A percentile compares a stretch with the other conserved stretches of the same genome.
Evolutionary conservation across 2,888 invertebrate species (phyloP).

Genomic region (Antheraea yamamai): DNA sequence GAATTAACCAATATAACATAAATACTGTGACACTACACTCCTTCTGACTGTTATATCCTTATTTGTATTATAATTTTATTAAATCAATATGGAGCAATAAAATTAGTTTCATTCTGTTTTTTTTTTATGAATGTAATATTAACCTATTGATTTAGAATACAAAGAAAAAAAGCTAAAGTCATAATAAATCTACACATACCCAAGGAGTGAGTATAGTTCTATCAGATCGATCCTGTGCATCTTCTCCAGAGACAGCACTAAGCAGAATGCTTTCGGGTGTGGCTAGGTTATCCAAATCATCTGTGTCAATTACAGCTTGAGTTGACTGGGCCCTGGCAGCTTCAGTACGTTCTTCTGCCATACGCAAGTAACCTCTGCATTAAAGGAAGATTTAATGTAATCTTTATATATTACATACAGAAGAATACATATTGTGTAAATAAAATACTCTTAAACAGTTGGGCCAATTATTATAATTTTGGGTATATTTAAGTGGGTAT

Average conservation of each 20-base stretch:
- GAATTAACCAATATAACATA: too few species aligned
- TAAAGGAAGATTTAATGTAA: conserved; percentile 1
- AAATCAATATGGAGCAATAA: too few species aligned
- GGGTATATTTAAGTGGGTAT: too few species aligned
- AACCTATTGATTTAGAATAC: too few species aligned
- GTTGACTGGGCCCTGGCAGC: conserved; percentile 96
- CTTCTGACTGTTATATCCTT: too few species aligned
- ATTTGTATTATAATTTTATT: too few species aligned
- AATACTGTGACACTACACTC: too few species aligned
- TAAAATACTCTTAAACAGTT: too few species aligned
- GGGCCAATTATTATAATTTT: too few species aligned
- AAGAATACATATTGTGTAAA: too few species aligned
- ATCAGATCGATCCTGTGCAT: conserved; percentile 98
- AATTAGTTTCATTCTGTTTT: not conserved
- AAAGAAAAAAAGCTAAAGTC: too few species aligned
- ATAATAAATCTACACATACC: conserved; percentile 73
- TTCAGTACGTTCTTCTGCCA: conserved; percentile 98
- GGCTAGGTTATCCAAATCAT: conserved; percentile 98
- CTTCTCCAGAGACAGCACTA: conserved; percentile 98
- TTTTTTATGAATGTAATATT: not conserved
- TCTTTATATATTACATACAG: not conserved
- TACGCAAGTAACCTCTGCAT: conserved; percentile 91
- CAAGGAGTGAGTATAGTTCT: conserved; percentile 98
- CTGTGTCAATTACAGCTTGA: conserved; percentile 97
- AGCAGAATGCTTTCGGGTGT: conserved; percentile 96